Evolutionary conservation across 2,113 vertebrate genomes (phyloP).

Genomic region (Sigmodon hispidus): DNA sequence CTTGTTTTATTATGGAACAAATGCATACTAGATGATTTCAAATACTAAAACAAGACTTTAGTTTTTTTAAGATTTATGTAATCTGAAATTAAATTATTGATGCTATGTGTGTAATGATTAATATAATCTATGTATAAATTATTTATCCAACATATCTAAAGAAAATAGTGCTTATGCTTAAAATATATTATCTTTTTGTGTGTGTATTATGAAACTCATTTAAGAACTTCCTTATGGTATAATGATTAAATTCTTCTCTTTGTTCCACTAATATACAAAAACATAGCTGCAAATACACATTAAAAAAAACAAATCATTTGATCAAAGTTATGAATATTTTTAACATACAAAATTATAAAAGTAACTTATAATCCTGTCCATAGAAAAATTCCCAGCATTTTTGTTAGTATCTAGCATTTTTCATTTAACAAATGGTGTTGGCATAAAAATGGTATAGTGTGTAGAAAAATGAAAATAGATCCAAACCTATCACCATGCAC

Average conservation of each 20-base stretch:
- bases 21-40: background rate
- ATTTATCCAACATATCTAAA: background rate
- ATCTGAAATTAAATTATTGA: background rate
- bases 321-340: background rate
- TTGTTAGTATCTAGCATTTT: background rate
- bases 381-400: background rate
- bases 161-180: background rate
- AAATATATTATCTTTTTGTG: background rate
- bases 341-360: background rate
- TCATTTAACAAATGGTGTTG: too few relatives aligned
- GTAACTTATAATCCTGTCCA: background rate
- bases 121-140: background rate
- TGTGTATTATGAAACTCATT: background rate
- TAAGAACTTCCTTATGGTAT: background rate
- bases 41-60: background rate
- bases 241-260: background rate
- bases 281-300: background rate
- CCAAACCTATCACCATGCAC: too few relatives aligned
- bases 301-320: slow-evolving; percentile 4
- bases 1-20: background rate
- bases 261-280: background rate
- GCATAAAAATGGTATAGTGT: too few relatives aligned
- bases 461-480: too few relatives aligned
- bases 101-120: background rate
- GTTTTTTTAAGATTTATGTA: background rate